phyloP scores from a whole-genome alignment of 1,140 invertebrate genomes.

The Drosophila arizonae region DNA sequence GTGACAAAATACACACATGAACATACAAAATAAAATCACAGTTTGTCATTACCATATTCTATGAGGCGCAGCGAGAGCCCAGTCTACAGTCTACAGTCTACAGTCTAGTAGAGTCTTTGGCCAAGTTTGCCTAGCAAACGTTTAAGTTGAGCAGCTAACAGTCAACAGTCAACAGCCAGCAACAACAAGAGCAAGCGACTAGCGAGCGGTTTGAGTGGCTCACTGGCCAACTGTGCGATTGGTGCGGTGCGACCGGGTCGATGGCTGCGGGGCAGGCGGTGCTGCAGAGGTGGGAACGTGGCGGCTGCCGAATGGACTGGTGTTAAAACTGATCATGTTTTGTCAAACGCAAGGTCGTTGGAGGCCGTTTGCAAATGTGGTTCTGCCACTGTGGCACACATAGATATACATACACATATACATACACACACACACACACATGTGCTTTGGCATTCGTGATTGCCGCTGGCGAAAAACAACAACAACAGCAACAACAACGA shows the following conservation, averaged over 20 bases:
- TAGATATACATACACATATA: constrained; percentile 41
- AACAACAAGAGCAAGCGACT: constrained; percentile 9
- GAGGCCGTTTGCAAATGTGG: constrained; percentile 82
- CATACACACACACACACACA: constrained; percentile 18
- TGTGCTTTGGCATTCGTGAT: constrained; percentile 43
- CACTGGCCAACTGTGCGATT: background rate
- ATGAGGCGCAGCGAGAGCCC: constrained; percentile 13
- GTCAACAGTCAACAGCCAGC: constrained; percentile 1
- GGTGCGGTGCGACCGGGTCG: background rate
- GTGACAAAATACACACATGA: constrained; percentile 70
- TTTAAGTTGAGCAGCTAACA: constrained; percentile 38
- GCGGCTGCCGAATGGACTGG: constrained; percentile 44
- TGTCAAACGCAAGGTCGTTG: constrained; percentile 82
- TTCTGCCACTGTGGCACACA: constrained; percentile 81
- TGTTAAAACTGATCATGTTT: constrained; percentile 80
- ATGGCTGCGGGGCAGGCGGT: background rate
- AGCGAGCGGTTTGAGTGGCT: constrained; percentile 14
- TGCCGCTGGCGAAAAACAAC: constrained; percentile 59
- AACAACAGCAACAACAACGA: constrained; percentile 45
- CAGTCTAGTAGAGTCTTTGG: constrained; percentile 38
- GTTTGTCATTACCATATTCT: constrained; percentile 64
- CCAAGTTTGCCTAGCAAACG: constrained; percentile 64
- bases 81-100: constrained; percentile 15
- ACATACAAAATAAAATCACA: constrained; percentile 64
- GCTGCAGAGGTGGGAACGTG: constrained; percentile 14